A percentile compares a stretch with the other conserved stretches of the same genome.
Conservation (phyloP, 2,797 vertebrate species). For the Erpetoichthys calabaricus region DNA sequence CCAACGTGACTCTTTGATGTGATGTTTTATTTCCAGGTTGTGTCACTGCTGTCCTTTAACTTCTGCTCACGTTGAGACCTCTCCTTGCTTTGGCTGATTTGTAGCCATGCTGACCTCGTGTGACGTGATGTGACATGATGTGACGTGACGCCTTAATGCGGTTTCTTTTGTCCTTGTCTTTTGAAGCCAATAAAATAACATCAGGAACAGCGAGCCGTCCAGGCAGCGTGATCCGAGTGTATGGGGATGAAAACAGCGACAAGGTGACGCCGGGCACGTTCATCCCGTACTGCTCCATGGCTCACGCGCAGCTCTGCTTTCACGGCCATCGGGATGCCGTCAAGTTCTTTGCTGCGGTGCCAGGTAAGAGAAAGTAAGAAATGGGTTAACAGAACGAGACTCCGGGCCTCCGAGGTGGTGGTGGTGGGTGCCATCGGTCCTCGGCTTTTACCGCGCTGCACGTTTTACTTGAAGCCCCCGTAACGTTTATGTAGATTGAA, state of each 20-base stretch:
- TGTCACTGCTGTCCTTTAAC: constrained; percentile 10
- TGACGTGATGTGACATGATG: no score
- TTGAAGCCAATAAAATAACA: constrained; percentile 60
- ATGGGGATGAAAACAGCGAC: constrained; percentile 83
- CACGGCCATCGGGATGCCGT: constrained; percentile 93
- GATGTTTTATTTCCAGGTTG: constrained; percentile 37
- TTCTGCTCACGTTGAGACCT: neutral
- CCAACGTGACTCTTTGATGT: constrained; percentile 54
- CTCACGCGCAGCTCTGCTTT: constrained; percentile 91
- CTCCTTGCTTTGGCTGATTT: neutral
- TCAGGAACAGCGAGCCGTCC: constrained; percentile 56
- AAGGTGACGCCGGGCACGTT: constrained; percentile 85
- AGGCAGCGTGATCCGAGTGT: constrained; percentile 74
- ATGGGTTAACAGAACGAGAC: no score
- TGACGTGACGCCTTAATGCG: neutral
- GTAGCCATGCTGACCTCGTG: no score
- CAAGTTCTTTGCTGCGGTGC: constrained; percentile 91
- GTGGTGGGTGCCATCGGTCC: neutral
- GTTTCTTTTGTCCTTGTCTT: constrained; percentile 13
- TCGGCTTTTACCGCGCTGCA: neutral
- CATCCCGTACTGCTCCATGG: constrained; percentile 92
- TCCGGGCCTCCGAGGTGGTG: no score
- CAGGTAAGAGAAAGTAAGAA: constrained; percentile 48
- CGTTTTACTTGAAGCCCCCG: no score
- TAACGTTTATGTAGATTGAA: no score